Percentiles rank a stretch among this genome's conserved stretches.
Evolutionary conservation across 2,888 invertebrate genomes (phyloP).

Genomic region (Cinara cedri): DNA sequence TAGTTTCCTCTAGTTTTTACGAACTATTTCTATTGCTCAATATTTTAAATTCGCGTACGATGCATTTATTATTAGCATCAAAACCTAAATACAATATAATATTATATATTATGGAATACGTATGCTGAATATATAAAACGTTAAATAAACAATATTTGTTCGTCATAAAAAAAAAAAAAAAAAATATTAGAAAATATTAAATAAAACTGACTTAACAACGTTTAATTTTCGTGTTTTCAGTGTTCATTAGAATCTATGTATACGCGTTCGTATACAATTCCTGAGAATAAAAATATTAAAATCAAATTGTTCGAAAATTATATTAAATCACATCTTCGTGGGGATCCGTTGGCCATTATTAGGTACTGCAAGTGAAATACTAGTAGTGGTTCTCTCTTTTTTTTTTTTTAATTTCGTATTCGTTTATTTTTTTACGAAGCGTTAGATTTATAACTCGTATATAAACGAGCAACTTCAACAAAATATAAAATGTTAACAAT

Average conservation of each 20-base stretch:
- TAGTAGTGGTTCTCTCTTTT: neutral
- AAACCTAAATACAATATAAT: slow-evolving; percentile 2
- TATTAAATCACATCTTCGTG: neutral
- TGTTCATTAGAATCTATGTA: neutral
- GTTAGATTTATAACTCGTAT: no score
- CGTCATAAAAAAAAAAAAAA: slow-evolving; percentile 2
- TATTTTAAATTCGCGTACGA: slow-evolving; percentile 6
- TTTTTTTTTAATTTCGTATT: neutral
- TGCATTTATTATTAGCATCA: slow-evolving; percentile 19
- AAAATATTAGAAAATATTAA: slow-evolving; percentile 16
- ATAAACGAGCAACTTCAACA: no score
- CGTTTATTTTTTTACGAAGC: no score
- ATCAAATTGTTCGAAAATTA: neutral
- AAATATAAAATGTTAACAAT: no score
- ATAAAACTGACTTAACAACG: slow-evolving; percentile 10
- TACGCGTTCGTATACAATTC: no score
- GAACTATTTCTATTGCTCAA: slow-evolving; percentile 1
- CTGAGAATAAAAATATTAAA: no score
- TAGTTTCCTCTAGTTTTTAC: neutral
- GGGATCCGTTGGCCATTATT: neutral
- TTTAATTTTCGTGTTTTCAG: slow-evolving; percentile 18
- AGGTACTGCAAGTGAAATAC: neutral
- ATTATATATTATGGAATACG: neutral
- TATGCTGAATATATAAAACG: slow-evolving; percentile 17
- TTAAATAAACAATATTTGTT: slow-evolving; percentile 24